phyloP scores from a whole-genome alignment of 2,888 invertebrate species.

The Empis stercorea region DNA sequence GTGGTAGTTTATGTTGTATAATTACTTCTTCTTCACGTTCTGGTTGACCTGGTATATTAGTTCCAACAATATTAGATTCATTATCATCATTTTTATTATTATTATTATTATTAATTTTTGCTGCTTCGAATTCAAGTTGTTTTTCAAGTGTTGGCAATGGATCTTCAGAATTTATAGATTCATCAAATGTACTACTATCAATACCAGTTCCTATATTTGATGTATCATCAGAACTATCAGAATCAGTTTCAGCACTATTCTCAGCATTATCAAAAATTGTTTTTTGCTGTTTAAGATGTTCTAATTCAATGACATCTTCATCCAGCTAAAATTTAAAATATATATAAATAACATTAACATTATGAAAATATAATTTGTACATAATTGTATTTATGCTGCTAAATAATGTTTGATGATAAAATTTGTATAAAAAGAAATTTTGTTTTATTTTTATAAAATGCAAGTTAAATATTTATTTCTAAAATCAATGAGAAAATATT shows the following conservation, averaged over 20 bases:
- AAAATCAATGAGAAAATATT: too few relatives aligned
- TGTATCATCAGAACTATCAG: constrained; percentile 10
- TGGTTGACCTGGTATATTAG: constrained; percentile 10
- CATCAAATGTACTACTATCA: constrained; percentile 9
- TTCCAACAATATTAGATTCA: constrained; percentile 22
- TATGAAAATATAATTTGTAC: too few relatives aligned
- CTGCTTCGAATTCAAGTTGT: constrained; percentile 15
- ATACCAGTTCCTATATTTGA: constrained; percentile 1
- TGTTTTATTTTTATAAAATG: too few relatives aligned
- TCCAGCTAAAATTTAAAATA: constrained; percentile 30
- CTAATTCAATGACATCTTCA: constrained; percentile 40
- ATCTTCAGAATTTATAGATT: neutral
- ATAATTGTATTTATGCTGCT: too few relatives aligned
- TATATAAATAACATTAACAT: too few relatives aligned
- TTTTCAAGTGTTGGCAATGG: constrained; percentile 9
- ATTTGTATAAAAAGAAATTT: too few relatives aligned
- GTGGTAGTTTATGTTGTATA: constrained; percentile 10
- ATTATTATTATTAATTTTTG: constrained; percentile 23
- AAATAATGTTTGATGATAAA: too few relatives aligned
- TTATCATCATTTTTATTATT: constrained; percentile 42
- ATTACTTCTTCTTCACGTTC: constrained; percentile 12
- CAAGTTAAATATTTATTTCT: too few relatives aligned
- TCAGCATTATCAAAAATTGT: constrained; percentile 1
- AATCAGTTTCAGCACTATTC: constrained; percentile 8
- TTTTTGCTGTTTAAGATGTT: constrained; percentile 38